Conservation (phyloP, 2,888 invertebrate species). For the Branchipolynoe longqiensis region DNA sequence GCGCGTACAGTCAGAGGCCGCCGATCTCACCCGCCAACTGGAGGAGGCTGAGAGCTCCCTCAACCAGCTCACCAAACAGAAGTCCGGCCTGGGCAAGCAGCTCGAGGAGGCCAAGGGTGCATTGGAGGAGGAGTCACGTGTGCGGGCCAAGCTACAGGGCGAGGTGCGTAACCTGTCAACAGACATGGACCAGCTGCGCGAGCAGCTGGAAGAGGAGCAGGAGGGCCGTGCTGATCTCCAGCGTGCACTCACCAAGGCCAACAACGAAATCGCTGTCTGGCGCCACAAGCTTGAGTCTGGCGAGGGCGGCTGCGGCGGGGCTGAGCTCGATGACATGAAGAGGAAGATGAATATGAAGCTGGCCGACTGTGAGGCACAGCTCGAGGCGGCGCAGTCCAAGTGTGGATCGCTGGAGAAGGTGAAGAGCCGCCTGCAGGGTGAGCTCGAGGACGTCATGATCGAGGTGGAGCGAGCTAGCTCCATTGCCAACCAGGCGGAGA, state of each 20-base stretch:
- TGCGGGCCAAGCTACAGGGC: slow-evolving; percentile 81
- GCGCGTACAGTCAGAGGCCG: slow-evolving; percentile 98
- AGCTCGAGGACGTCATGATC: slow-evolving; percentile 98
- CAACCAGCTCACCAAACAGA: slow-evolving; percentile 94
- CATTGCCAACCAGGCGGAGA: slow-evolving; percentile 69
- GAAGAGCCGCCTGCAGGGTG: slow-evolving; percentile 97
- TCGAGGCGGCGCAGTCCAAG: slow-evolving; percentile 98
- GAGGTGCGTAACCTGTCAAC: slow-evolving; percentile 99
- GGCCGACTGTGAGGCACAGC: slow-evolving; percentile 97
- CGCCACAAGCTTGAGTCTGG: slow-evolving; percentile 98
- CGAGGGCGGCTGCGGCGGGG: slow-evolving; percentile 84
- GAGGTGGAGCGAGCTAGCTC: slow-evolving; percentile 90
- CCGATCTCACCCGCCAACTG: slow-evolving; percentile 96
- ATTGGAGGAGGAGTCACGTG: slow-evolving; percentile 94
- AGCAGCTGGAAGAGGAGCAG: slow-evolving; percentile 99
- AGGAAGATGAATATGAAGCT: slow-evolving; percentile 93
- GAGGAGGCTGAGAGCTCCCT: slow-evolving; percentile 99
- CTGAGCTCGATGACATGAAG: slow-evolving; percentile 84
- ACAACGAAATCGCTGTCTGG: slow-evolving; percentile 98
- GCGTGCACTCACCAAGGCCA: slow-evolving; percentile 99
- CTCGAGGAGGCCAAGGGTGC: slow-evolving; percentile 98
- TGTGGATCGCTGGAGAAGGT: slow-evolving; percentile 98
- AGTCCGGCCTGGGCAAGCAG: slow-evolving; percentile 96
- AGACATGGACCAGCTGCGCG: slow-evolving; percentile 99
- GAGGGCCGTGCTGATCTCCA: slow-evolving; percentile 99